These are phyloP conservation scores for Oreohelix idahoensis DNA, from an alignment of 1,140 invertebrate species.

Conservation along the genomic window DNA sequence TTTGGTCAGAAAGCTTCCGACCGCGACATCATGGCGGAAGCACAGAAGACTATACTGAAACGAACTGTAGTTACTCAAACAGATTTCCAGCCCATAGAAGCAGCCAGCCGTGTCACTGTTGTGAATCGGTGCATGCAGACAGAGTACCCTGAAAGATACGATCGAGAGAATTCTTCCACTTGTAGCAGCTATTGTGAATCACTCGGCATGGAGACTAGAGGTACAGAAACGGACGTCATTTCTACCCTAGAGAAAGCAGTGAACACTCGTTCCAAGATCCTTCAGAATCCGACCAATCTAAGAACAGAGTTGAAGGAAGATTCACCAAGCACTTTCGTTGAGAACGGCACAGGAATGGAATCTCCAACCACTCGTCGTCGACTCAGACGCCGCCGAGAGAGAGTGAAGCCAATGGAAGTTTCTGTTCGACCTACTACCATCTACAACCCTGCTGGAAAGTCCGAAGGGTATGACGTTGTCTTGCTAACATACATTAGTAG, in stretches of 20 bases:
- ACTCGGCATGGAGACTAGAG: conserved; percentile 40
- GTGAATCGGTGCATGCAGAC: conserved; percentile 42
- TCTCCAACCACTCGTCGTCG: conserved; percentile 52
- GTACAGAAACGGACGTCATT: conserved; percentile 62
- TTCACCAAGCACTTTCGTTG: conserved; percentile 9
- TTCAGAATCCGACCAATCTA: conserved; percentile 8
- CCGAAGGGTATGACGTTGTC: conserved; percentile 49
- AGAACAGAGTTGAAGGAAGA: conserved; percentile 42
- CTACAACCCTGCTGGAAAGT: conserved; percentile 33
- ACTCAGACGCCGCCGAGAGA: conserved; percentile 54
- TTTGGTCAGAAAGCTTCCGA: conserved; percentile 30
- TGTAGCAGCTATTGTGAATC: conserved; percentile 31
- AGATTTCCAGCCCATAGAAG: conserved; percentile 28
- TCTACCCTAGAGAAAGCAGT: conserved; percentile 65
- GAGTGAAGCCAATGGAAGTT: conserved; percentile 56
- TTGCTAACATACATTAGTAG: conserved; percentile 65
- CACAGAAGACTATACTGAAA: conserved; percentile 28
- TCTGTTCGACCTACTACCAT: conserved; percentile 56
- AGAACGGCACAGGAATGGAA: conserved; percentile 26
- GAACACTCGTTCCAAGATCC: conserved; percentile 65
- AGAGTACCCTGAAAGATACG: conserved; percentile 35
- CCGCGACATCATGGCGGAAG: conserved; percentile 13
- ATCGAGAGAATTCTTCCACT: conserved; percentile 12
- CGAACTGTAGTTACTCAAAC: conserved; percentile 55
- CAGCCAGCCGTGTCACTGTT: neutral